Evolutionary conservation across 2,113 vertebrate genomes (phyloP).

Genomic region (Marmota monax): DNA sequence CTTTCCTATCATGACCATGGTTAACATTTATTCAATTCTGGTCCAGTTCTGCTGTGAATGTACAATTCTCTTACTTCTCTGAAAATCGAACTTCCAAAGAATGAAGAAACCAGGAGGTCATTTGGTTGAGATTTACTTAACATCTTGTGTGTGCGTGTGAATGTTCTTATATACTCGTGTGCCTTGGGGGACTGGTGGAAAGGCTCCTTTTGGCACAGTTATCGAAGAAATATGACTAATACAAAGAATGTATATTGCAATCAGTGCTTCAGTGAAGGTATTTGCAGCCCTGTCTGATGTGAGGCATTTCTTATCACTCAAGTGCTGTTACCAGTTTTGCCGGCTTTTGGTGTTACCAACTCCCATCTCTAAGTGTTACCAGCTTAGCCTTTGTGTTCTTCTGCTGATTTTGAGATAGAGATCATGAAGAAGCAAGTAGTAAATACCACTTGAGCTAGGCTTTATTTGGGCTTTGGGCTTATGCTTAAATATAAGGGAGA

Average conservation of each 20-base stretch:
- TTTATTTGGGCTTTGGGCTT: background rate
- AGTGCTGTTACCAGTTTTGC: background rate
- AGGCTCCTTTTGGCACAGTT: background rate
- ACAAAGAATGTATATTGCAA: background rate
- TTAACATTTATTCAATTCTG: background rate
- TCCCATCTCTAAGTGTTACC: background rate
- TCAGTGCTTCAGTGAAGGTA: background rate
- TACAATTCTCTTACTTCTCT: background rate
- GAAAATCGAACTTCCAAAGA: background rate
- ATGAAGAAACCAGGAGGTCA: background rate
- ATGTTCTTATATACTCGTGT: background rate
- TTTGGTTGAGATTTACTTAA: conserved; percentile 36
- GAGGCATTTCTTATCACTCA: background rate
- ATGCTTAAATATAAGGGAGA: background rate
- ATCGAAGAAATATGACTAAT: background rate
- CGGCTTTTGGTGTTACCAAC: background rate
- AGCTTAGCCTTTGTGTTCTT: background rate
- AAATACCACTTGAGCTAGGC: background rate
- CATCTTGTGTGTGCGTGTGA: background rate
- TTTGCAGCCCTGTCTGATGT: background rate
- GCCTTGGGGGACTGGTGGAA: background rate
- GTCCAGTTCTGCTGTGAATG: background rate
- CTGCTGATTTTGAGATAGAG: background rate
- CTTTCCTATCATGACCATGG: background rate
- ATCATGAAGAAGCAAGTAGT: background rate